Evolutionary conservation across 2,113 vertebrate genomes (phyloP), one percentile per base, ranked within the genome.

Genomic region (Actinemys pallida): DNA sequence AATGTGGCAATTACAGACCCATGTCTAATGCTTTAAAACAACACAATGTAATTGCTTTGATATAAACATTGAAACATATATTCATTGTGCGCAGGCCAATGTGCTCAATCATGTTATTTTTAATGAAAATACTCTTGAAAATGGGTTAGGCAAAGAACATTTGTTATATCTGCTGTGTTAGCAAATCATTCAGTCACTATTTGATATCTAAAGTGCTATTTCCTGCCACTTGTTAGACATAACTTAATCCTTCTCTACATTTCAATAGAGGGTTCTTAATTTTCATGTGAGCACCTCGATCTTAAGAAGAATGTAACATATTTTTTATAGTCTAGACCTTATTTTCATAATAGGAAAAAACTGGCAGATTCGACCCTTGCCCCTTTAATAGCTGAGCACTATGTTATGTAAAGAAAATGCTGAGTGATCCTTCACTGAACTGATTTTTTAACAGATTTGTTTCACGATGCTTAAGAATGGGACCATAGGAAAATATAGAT

Each of bases 111-210:
- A 95, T 88, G 89, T 92, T 94, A 93, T 88, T 98, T 98, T 97
- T 93, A 97, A 96, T 97, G 93, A 89, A 98, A 98, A 96, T 88
- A 88, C 84, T 97, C 96, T 96, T 96, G 93, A 89, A 97, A 97
- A 94, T 49, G 75, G 35, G 83, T 81, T 95, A 95, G 7, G 2
- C 86, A 95, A 93, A 93, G 93, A 98, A 93, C 82, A 56, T 88
- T 78, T 86, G 90, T 98, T 95, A 96, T 96, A 84, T 94, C 87
- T 94, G 86, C 91, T 96, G 93, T 94, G 84, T 91, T 93, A 98
- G 94, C 97, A 96, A 94, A 89, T 90, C 95, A 93, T 57, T 87
- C 45, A 25, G 39, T 83, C 84, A n/a, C 93, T 92, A 82, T 92
- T 88, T 95, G 96, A 96, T 96, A 93, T 97, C 96, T 96, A 80